These are phyloP conservation scores for Glomeris marginata DNA, from an alignment of 2,888 invertebrate species.

Conservation along the genomic window DNA sequence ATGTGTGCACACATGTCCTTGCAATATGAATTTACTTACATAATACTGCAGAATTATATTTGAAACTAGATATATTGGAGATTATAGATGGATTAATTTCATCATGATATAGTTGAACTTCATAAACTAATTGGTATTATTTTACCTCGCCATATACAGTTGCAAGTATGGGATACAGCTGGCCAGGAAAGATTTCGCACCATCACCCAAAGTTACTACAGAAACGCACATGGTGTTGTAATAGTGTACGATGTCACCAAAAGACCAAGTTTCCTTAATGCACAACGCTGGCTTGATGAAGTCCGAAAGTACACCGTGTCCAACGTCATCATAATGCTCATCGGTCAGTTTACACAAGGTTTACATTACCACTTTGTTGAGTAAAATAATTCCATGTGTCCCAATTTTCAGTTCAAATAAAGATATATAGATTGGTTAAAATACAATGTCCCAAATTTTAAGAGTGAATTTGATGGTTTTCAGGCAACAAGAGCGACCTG, in stretches of 20 bases:
- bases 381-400: no score
- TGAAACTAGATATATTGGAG: no score
- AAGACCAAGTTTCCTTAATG: constrained; percentile 71
- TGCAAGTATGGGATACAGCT: constrained; percentile 95
- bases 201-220: constrained; percentile 92
- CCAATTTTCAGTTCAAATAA: no score
- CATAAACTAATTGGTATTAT: constrained; percentile 13
- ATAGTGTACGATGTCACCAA: constrained; percentile 96
- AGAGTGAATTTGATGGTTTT: constrained; percentile 14
- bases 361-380: no score
- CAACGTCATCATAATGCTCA: constrained; percentile 73
- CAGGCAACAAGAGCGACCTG: constrained; percentile 72
- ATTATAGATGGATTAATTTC: no score
- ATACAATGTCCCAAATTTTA: no score
- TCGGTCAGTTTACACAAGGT: no score
- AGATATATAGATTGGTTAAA: no score
- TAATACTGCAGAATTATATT: not conserved
- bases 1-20: not conserved
- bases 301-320: constrained; percentile 85
- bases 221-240: constrained; percentile 92
- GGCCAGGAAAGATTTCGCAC: constrained; percentile 93
- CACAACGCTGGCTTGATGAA: constrained; percentile 93
- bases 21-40: constrained; percentile 3
- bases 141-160: constrained; percentile 36
- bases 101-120: no score